A percentile compares a stretch with the other conserved stretches of the same genome.
Evolutionary conservation across 2,113 vertebrate genomes (phyloP).

Genomic region (Choloepus hoffmanni): DNA sequence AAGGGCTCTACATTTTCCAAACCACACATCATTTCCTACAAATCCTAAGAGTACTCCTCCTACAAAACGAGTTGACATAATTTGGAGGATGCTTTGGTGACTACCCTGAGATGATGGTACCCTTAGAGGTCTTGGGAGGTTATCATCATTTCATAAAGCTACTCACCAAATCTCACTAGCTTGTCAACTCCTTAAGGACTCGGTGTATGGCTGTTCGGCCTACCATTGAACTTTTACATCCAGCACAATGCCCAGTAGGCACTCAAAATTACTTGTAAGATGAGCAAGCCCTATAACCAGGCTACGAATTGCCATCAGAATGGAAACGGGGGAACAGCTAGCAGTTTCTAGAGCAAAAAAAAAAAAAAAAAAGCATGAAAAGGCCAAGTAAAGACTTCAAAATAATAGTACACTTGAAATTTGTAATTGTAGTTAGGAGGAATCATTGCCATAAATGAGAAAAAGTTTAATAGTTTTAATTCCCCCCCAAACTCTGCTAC

Average conservation of each 20-base stretch:
- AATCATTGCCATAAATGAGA: background rate
- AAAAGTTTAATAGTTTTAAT: background rate
- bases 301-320: background rate
- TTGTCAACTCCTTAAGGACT: background rate
- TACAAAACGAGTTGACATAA: background rate
- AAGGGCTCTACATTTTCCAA: background rate
- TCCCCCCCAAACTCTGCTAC: background rate
- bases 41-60: background rate
- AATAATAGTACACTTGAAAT: background rate
- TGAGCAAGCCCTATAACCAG: background rate
- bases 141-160: background rate
- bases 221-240: background rate
- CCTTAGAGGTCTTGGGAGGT: background rate
- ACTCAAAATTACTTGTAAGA: background rate
- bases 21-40: background rate
- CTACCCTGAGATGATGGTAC: too few species aligned
- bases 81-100: background rate
- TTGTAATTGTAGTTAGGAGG: background rate
- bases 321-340: background rate
- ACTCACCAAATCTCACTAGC: background rate
- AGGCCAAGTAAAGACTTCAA: background rate
- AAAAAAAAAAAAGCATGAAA: background rate
- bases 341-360: background rate
- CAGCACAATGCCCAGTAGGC: background rate
- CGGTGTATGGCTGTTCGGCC: background rate